Conservation (phyloP, 2,888 invertebrate genomes). For the Antheraea yamamai region DNA sequence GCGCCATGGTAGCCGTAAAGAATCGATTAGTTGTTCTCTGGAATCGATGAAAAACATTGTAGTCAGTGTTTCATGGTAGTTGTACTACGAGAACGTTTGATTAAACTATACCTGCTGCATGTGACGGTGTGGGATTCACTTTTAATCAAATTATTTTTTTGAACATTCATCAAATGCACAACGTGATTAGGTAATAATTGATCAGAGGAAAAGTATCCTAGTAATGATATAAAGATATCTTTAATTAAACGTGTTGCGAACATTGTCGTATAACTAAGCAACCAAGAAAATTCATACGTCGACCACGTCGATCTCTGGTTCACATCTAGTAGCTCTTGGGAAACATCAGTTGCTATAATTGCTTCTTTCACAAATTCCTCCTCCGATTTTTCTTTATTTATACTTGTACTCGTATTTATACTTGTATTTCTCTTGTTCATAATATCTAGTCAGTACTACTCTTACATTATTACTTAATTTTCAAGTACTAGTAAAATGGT, state of each 20-base stretch:
- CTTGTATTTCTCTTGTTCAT: conserved; percentile 52
- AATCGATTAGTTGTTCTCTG: conserved; percentile 42
- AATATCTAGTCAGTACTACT: conserved; percentile 36
- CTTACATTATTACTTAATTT: conserved; percentile 24
- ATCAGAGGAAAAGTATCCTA: conserved; percentile 51
- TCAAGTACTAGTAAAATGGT: background rate
- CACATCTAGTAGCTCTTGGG: conserved; percentile 40
- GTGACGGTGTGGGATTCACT: conserved; percentile 48
- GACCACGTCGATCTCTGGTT: conserved; percentile 42
- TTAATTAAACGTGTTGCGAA: conserved; percentile 56
- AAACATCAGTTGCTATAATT: conserved; percentile 37
- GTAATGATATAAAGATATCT: conserved; percentile 53
- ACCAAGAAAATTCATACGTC: conserved; percentile 69
- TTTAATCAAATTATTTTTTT: conserved; percentile 48
- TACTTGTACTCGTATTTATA: conserved; percentile 23
- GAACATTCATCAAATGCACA: conserved; percentile 53
- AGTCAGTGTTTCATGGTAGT: conserved; percentile 41
- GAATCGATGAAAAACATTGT: conserved; percentile 51
- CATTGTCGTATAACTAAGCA: conserved; percentile 58
- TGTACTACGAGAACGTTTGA: conserved; percentile 41
- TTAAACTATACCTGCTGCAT: conserved; percentile 54
- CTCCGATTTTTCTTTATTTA: conserved; percentile 47
- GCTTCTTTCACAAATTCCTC: conserved; percentile 38
- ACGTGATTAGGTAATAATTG: conserved; percentile 58
- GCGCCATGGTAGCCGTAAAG: conserved; percentile 35